phyloP scores from a whole-genome alignment of 2,113 vertebrate genomes.

The Ceyx cyanopectus region DNA sequence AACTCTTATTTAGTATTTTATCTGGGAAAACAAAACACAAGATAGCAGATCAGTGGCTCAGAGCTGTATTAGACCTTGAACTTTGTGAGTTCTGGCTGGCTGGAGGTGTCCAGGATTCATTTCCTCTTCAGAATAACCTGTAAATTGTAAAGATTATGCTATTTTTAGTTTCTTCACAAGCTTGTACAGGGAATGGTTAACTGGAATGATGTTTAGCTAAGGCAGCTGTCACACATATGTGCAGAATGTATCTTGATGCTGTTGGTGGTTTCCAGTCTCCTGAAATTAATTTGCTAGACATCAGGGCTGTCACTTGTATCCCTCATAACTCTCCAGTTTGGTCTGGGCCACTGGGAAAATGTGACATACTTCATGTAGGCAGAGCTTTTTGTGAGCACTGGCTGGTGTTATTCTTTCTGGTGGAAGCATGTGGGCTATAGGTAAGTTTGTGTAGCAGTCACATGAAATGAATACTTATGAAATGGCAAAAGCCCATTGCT shows the following conservation, averaged over 20 bases:
- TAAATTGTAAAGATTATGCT: neutral
- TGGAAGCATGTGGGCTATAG: neutral
- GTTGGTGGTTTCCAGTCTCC: neutral
- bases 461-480: neutral
- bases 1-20: neutral
- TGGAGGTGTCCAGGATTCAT: accelerated
- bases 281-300: neutral
- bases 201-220: neutral
- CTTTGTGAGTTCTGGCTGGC: neutral
- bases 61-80: neutral
- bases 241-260: neutral
- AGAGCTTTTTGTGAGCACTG: neutral
- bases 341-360: neutral
- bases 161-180: neutral
- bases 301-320: neutral
- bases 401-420: neutral
- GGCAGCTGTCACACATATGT: neutral
- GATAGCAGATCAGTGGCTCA: neutral
- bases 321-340: neutral
- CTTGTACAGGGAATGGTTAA: neutral
- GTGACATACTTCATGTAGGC: neutral
- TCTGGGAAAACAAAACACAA: neutral
- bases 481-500: neutral
- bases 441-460: neutral
- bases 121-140: neutral